Base-by-base conservation (phyloP, 2,113 vertebrate genomes). In the Pelecanoides urinatrix region DNA sequence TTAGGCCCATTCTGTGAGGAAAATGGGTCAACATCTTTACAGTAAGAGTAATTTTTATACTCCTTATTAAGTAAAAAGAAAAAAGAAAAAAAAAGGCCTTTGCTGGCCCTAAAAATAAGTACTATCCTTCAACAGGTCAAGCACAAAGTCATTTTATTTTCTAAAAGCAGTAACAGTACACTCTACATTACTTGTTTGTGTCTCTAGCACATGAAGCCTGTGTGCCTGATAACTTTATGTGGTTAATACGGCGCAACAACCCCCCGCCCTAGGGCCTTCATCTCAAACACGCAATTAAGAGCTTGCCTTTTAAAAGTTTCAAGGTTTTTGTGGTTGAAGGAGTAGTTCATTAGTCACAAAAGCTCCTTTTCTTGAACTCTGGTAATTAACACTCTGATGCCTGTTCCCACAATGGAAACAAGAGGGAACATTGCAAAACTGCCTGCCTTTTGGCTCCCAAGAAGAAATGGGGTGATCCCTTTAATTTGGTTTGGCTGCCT, bases 401-500 rank as follows among this genome's bases (percentile, higher is more conserved):
- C 94, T 74, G 55, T 96, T 98, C 97, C 97, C 98, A 98, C 90
- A 96, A 85, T 40, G 70, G 67, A 94, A 91, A 86, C 52, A 89
- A 86, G 79, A 90, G 77, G 52, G 20, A 80, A 16, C 65, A 85
- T 98, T 97, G 77, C 67, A 84, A 97, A 97, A 97, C 22, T 20
- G 55, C 90, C 16, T 3, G n/a, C 34, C 50, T 67, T 88, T 85
- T 89, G 59, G 75, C 78, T 98, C 92, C 68, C 38, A 19, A 53
- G 47, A 88, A 97, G 89, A 96, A 92, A 81, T 4, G 2, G 65
- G 90, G 92, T 73, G 95, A 97, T 94, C 88, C 92, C 94, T 96
- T 92, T 96, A 94, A 96, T 73, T 96, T 95, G 87, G 92, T 34
- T 96, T 96, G 97, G 96, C 80, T 19, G 72, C 90, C 85, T 81